Evolutionary conservation across 2,888 invertebrate genomes (phyloP), one percentile per base, ranked within the genome.

Genomic region (Amphipyra berbera): DNA sequence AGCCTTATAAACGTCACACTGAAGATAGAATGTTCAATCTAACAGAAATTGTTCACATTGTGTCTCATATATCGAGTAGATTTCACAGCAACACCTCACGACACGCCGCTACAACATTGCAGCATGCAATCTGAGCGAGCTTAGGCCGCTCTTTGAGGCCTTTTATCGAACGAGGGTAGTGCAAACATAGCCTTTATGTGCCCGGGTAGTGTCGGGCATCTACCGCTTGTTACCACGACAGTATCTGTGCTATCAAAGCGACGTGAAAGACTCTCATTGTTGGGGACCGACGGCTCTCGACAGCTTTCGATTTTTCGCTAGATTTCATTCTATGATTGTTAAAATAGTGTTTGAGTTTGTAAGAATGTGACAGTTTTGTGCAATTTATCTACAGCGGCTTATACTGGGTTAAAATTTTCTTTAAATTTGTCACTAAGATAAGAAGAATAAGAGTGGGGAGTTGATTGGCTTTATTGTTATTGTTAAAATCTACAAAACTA

Each of bases 151-250:
- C 37, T 65, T 46, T 59, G 62, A 65, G 21, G 62, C 46, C 48
- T 66, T 77, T 66, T 56, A 65, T 58, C 59, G 60, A 66, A 54
- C 60, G 74, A 45, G 58, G 41, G 50, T 42, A 35, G 37, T 49
- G 60, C 44, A 75, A 74, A 77, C 73, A 73, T 21, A 27, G 61
- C 15, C 33, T 61, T 60, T 54, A 62, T 82, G 61, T n/a, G 40
- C 12, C 35, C 47, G 37, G 44, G 12, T 42, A 37, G 48, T 42
- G 48, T 15, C 30, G 21, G 37, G 37, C 48, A n/a, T 38, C 44
- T 14, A 40, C 42, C 14, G 37, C 58, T 58, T 49, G 58, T 41
- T 49, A 42, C 38, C 8, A 6, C 35, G 68, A 55, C 61, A 35
- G 14, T 73, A 55, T 69, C 73, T 66, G 13, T 3, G 54, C 40